Percentiles rank a stretch among this genome's conserved stretches.
Conservation (phyloP, 2,888 invertebrate genomes). For the Dromius quadrimaculatus region DNA sequence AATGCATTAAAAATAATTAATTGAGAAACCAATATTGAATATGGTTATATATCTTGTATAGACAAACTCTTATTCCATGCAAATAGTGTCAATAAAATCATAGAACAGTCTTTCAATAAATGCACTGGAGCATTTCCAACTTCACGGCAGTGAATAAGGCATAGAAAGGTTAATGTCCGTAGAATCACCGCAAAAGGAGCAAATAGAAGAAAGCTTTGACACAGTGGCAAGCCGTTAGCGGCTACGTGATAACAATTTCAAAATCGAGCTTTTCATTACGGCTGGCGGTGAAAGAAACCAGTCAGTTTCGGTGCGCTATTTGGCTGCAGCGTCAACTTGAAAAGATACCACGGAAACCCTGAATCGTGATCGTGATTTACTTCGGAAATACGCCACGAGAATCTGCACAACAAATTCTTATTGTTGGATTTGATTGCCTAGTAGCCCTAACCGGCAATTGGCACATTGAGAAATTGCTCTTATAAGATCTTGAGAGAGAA, state of each 20-base stretch:
- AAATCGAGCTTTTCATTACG: slow-evolving; percentile 45
- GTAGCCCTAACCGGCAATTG: too few relatives aligned
- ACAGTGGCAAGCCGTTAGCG: slow-evolving; percentile 35
- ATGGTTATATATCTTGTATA: too few relatives aligned
- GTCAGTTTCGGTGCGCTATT: slow-evolving; percentile 11
- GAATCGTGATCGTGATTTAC: slow-evolving; percentile 26
- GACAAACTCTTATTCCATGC: too few relatives aligned
- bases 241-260: slow-evolving; percentile 45
- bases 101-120: too few relatives aligned
- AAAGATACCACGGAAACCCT: slow-evolving; percentile 9
- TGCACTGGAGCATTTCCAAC: neutral
- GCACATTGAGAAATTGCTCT: too few relatives aligned
- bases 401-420: slow-evolving; percentile 1
- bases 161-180: neutral
- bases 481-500: too few relatives aligned
- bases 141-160: neutral
- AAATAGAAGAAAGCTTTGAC: slow-evolving; percentile 32
- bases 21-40: too few relatives aligned
- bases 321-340: neutral
- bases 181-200: slow-evolving; percentile 18
- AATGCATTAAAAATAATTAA: too few relatives aligned
- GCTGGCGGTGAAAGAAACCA: slow-evolving; percentile 7
- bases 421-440: neutral
- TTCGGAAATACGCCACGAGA: slow-evolving; percentile 9
- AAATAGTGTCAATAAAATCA: too few relatives aligned